These are phyloP conservation scores for Chionoecetes opilio DNA, from an alignment of 1,140 invertebrate species.

Conservation along the genomic window DNA sequence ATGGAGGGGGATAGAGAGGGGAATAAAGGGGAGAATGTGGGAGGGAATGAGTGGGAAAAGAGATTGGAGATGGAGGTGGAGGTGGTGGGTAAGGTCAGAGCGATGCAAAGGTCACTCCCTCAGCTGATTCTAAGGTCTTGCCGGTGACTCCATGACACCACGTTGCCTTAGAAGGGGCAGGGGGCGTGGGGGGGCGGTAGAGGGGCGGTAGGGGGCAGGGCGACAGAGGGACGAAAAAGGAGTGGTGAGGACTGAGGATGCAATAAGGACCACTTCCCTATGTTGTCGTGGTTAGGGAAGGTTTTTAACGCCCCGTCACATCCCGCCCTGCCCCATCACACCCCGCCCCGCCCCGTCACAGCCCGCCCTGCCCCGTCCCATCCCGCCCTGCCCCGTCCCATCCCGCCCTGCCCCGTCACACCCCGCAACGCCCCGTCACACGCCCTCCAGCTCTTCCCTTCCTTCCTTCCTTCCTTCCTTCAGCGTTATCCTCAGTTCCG, in stretches of 20 bases:
- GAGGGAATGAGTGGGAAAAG: background rate
- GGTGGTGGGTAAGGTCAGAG: background rate
- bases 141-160: background rate
- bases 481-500: background rate
- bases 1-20: background rate
- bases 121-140: background rate
- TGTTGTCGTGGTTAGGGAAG: background rate
- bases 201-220: background rate
- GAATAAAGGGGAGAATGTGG: background rate
- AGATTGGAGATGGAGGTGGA: background rate
- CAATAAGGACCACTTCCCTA: constrained; percentile 7
- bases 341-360: background rate
- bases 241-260: background rate
- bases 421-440: too few relatives aligned
- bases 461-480: constrained; percentile 9
- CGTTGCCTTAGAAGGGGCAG: background rate
- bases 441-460: background rate
- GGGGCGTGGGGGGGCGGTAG: background rate
- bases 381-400: background rate
- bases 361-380: background rate
- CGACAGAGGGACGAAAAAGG: background rate
- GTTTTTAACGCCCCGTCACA: background rate
- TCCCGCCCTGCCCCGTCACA: background rate
- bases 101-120: background rate
- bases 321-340: background rate